phyloP scores from a whole-genome alignment of 2,888 invertebrate genomes.

The Pterobdella sp. region DNA sequence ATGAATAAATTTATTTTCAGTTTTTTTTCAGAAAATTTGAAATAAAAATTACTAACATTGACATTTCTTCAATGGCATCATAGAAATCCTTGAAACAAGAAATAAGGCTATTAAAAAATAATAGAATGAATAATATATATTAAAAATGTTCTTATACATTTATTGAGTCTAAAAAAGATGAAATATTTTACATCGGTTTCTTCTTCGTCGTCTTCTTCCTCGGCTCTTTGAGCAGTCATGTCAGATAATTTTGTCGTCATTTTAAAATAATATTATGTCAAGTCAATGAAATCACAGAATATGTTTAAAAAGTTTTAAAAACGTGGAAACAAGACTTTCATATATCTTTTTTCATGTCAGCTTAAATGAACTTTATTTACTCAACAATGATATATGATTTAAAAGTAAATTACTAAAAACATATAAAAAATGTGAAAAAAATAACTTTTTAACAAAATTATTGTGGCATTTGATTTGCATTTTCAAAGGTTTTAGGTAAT shows the following conservation, averaged over 20 bases:
- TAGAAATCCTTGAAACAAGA: constrained; percentile 28
- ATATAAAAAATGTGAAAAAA: too few relatives aligned
- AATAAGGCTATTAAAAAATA: background rate
- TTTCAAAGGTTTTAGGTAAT: background rate
- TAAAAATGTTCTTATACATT: background rate
- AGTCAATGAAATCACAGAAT: background rate
- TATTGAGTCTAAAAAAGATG: background rate
- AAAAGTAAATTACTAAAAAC: too few relatives aligned
- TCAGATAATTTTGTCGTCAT: background rate
- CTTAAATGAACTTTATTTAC: too few relatives aligned
- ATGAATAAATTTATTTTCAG: background rate
- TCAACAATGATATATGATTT: too few relatives aligned
- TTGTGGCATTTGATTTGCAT: background rate
- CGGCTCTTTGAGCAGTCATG: background rate
- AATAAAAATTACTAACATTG: constrained; percentile 29
- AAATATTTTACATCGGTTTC: background rate
- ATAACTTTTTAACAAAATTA: background rate
- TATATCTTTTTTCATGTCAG: too few relatives aligned
- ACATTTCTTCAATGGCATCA: constrained; percentile 32
- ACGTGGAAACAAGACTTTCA: too few relatives aligned
- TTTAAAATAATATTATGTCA: background rate
- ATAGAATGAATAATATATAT: background rate
- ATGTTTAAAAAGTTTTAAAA: too few relatives aligned
- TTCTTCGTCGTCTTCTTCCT: constrained; percentile 3
- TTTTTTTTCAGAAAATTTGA: background rate